Evolutionary conservation across 2,113 vertebrate species (phyloP).

Genomic region (Charadrius vociferus): DNA sequence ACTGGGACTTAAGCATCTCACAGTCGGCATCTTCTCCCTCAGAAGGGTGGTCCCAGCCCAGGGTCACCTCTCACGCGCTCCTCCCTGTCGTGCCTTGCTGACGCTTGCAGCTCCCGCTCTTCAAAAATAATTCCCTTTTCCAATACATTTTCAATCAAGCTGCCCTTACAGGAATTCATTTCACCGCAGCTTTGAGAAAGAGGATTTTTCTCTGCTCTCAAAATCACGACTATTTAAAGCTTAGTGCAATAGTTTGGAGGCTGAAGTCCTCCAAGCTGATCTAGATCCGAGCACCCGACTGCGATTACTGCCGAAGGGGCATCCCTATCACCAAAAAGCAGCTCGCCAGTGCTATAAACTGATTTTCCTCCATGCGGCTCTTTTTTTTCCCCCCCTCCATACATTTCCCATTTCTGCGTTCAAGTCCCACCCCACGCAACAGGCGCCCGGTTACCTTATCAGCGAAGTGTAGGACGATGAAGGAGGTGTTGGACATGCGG

Average conservation of each 20-base stretch:
- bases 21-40: background rate
- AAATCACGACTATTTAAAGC: background rate
- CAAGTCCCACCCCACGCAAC: fast-evolving
- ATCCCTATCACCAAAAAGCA: background rate
- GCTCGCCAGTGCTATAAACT: fast-evolving
- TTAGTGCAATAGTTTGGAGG: background rate
- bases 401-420: fast-evolving
- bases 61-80: background rate
- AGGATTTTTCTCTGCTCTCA: background rate
- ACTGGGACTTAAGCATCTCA: too few relatives aligned
- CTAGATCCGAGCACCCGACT: fast-evolving
- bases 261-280: background rate
- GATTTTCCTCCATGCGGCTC: fast-evolving
- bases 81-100: fast-evolving
- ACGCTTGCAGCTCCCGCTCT: background rate
- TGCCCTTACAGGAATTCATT: background rate
- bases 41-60: background rate
- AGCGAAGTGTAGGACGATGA: slow-evolving; percentile 14
- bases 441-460: background rate
- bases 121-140: background rate
- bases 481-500: slow-evolving; percentile 44
- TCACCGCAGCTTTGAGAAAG: background rate
- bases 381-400: fast-evolving
- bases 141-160: background rate
- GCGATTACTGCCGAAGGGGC: fast-evolving